These are phyloP conservation scores for Limanda limanda DNA, from an alignment of 2,113 vertebrate genomes.

Conservation along the genomic window DNA sequence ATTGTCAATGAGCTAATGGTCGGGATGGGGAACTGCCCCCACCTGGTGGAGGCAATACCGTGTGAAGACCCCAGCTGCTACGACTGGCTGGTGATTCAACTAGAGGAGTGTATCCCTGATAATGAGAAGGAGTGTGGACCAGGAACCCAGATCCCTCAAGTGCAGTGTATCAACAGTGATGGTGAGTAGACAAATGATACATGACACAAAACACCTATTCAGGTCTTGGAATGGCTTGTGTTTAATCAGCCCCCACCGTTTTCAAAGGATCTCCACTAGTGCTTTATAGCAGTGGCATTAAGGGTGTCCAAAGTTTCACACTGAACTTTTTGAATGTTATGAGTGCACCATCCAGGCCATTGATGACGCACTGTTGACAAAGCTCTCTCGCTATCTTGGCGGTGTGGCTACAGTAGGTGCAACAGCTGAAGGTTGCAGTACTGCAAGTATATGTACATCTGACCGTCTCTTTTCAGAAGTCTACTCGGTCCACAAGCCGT, in stretches of 20 bases:
- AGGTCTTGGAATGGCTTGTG: not conserved
- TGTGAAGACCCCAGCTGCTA: constrained; percentile 97
- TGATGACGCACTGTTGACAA: too few relatives aligned
- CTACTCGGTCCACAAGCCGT: too few relatives aligned
- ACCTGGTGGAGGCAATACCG: constrained; percentile 93
- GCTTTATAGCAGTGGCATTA: too few relatives aligned
- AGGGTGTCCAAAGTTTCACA: too few relatives aligned
- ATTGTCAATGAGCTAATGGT: constrained; percentile 90
- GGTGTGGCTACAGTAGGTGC: too few relatives aligned
- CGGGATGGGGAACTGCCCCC: constrained; percentile 90
- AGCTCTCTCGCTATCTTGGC: too few relatives aligned
- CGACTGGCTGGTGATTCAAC: constrained; percentile 88
- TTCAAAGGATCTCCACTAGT: not conserved
- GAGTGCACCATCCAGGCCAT: too few relatives aligned
- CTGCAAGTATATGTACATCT: too few relatives aligned
- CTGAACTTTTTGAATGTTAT: too few relatives aligned
- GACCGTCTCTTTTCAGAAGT: too few relatives aligned
- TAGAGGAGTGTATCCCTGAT: constrained; percentile 93
- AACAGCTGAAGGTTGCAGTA: too few relatives aligned
- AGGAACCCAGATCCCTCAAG: constrained; percentile 91
- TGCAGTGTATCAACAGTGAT: constrained; percentile 91
- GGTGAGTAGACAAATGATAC: constrained; percentile 78
- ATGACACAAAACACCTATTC: not conserved
- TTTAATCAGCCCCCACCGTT: not conserved
- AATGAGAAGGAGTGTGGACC: constrained; percentile 90